Base-by-base conservation (phyloP, 1,140 invertebrate genomes). In the Polyergus mexicanus region DNA sequence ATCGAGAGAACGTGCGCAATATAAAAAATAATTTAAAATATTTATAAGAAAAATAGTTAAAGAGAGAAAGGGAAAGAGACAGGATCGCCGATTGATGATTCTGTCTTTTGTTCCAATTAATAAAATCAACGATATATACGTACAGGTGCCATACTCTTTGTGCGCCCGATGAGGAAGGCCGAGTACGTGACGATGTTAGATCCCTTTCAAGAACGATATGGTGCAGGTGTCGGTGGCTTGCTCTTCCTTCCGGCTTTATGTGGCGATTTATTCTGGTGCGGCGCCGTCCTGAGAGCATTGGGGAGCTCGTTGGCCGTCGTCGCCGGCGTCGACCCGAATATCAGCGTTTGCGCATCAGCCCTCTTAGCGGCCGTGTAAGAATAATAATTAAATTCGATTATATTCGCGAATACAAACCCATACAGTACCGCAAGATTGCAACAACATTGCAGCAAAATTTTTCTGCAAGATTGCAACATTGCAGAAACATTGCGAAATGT, bases 161-260 rank as follows among this genome's bases (percentile, higher is more conserved):
- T 97, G 3, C 97, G 97, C 89, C 97, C 96, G 85, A 98, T 98
- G 97, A 95, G 98, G 84, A 96, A 96, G 88, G 96, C 97, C 88
- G 97, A 97, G 19, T 98, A 98, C 92, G 96, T 98, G n/a, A 98
- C 98, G 0, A 98, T 98, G 97, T 94, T 98, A 91, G 98, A 98
- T 94, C 98, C 98, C 1, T 97, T 98, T 93, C 97, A 97, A 94
- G 96, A 97, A 81, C 97, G 95, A 89, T 98, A 98, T 92, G 98
- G 98, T 22, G 96, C 96, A 87, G 94, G 97, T 51, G 97, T 98
- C 93, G 98, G 98, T 35, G 97, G 97, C 1, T 94, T 98, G 22
- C 95, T 98, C 65, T 98, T 98, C 92, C 94, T 98, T 44, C 98
- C 98, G 11, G 97, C 97, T 60, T 94, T 98, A 3, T 96, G 97